Evolutionary conservation across 1,140 invertebrate species (phyloP), one percentile per base, ranked within the genome.

Genomic region (Thrips palmi): DNA sequence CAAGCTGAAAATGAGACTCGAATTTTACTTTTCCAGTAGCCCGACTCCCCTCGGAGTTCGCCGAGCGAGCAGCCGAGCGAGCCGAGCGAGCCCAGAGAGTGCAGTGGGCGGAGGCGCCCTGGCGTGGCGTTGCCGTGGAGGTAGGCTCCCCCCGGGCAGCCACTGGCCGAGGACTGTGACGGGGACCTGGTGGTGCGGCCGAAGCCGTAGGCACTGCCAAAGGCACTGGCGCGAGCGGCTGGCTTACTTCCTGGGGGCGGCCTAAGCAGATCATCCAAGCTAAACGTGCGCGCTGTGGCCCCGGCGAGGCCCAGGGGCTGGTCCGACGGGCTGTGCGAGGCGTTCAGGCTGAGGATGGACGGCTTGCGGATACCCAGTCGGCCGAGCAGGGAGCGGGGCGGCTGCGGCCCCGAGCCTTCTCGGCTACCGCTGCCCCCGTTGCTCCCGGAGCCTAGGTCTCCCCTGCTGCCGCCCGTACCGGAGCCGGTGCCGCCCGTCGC

Each of bases 251-350:
- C 65, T 52, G 67, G 65, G 55, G 68, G 67, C 54, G 68, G 71
- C 63, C 73, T 71, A 63, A 79, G 68, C 55, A 81, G 68, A 68
- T 80, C 77, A 63, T 80, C 77, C 61, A 81, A 70, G 64, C 74
- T 77, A 67, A 79, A 79, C 47, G 77, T 77, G 62, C 75, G 63
- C 46, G 68, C 65, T 56, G 68, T 62, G 41, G 62, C 56, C 54
- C 54, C 51, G 49, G 52, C 50, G 52, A 56, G 51, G 58, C 52
- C 59, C 62, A 65, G 54, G 64, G 64, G 51, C 64, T 68, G 60
- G 69, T 67, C n/a, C n/a, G n/a, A n/a, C n/a, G n/a, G n/a, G n/a
- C n/a, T n/a, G n/a, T n/a, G n/a, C n/a, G n/a, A n/a, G n/a, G n/a
- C n/a, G n/a, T n/a, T n/a, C 50, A 77, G 66, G 60, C 73, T 76